phyloP scores from a whole-genome alignment of 2,888 invertebrate species.

The Agrotis segetum region DNA sequence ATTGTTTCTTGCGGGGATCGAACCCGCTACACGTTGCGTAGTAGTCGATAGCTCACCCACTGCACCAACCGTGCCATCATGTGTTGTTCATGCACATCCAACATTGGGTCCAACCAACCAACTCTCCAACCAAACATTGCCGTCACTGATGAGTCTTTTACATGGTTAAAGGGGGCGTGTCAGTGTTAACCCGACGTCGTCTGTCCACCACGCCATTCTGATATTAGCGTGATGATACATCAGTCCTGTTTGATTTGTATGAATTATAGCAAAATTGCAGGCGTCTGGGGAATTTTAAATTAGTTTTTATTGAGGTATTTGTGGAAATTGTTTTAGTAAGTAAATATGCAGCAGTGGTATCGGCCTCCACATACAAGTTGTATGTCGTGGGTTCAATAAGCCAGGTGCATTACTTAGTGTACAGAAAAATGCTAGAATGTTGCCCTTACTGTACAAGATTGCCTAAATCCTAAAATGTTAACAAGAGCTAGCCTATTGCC shows the following conservation, averaged over 20 bases:
- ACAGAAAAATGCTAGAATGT: too few species aligned
- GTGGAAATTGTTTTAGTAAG: background rate
- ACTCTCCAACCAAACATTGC: constrained; percentile 61
- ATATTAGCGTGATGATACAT: constrained; percentile 78
- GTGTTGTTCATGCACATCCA: background rate
- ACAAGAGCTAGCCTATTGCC: too few species aligned
- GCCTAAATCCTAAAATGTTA: too few species aligned
- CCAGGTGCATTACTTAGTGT: too few species aligned
- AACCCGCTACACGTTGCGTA: too few species aligned
- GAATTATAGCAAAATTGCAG: constrained; percentile 66
- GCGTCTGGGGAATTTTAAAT: constrained; percentile 49
- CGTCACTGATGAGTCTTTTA: constrained; percentile 69
- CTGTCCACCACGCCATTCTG: constrained; percentile 82
- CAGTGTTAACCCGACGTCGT: constrained; percentile 67
- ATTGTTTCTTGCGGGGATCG: too few species aligned
- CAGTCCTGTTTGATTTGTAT: constrained; percentile 62
- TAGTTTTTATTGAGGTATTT: constrained; percentile 2
- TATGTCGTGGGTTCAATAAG: too few species aligned
- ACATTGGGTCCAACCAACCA: constrained; percentile 40
- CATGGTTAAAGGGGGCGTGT: constrained; percentile 74
- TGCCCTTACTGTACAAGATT: too few species aligned
- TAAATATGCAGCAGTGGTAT: too few species aligned
- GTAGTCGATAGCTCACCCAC: too few species aligned
- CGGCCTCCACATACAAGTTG: too few species aligned
- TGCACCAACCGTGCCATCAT: too few species aligned